A percentile compares a stretch with the other conserved stretches of the same genome.
phyloP scores from a whole-genome alignment of 2,888 invertebrate species.

The Polyommatus icarus region DNA sequence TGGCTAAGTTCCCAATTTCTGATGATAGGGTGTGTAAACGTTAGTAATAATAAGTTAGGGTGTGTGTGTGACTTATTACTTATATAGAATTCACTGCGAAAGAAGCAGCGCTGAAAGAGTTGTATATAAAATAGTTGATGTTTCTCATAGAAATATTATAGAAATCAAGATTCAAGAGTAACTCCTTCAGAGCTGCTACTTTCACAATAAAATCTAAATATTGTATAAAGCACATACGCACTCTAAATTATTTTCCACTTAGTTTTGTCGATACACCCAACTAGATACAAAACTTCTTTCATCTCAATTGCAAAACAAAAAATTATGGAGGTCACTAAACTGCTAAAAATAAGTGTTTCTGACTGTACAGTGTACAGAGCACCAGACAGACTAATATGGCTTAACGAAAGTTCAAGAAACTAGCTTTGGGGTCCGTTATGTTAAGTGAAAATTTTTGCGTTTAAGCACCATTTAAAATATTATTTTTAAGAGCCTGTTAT shows the following conservation, averaged over 20 bases:
- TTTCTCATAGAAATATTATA: too few relatives aligned
- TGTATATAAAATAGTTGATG: too few relatives aligned
- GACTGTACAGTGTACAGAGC: background rate
- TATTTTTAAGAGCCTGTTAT: background rate
- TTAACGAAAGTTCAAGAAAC: slow-evolving; percentile 16
- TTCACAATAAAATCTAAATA: too few relatives aligned
- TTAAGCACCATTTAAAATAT: background rate
- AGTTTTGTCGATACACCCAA: background rate
- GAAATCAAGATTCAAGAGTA: too few relatives aligned
- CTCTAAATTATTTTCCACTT: background rate
- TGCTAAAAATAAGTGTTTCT: background rate
- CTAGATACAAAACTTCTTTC: background rate
- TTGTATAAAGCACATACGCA: background rate
- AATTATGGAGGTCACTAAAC: background rate
- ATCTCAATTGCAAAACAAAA: background rate
- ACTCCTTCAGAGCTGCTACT: too few relatives aligned
- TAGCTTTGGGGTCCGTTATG: background rate
- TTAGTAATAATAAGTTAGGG: too few relatives aligned
- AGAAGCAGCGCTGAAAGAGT: background rate
- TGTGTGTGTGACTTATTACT: too few relatives aligned
- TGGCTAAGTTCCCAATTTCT: too few relatives aligned
- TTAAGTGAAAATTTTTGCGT: background rate
- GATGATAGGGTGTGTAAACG: too few relatives aligned
- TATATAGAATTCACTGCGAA: background rate
- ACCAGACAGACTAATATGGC: background rate